Evolutionary conservation across 1,140 invertebrate species (phyloP), one percentile per base, ranked within the genome.

Genomic region (Oscheius sp.): DNA sequence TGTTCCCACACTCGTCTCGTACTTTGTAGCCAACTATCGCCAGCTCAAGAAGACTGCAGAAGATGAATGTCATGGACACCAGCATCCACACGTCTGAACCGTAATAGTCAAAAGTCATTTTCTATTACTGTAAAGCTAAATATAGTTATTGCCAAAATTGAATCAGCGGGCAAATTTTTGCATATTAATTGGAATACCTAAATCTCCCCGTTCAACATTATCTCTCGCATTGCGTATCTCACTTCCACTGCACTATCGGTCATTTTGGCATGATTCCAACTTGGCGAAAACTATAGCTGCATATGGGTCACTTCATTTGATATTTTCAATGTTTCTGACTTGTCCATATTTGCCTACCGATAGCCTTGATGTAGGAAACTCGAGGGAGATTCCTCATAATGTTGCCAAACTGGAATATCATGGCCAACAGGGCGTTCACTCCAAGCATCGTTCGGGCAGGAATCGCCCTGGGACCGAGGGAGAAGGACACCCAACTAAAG

Each of bases 371-470:
- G 68, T 78, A 81, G 2, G 79, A 81, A 65, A 81, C 79, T 58
- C 79, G 72, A 10, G 79, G 79, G 10, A 81, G 58, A 66, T 81
- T 80, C 34, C 78, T 73, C 82, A 83, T 82, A 58, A 83, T 84
- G 52, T 84, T 83, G 31, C 82, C 82, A 59, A 83, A 83, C 68
- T 81, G 79, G 32, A 83, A 83, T 10, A 84, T 80, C 65, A 83
- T 84, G 2, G 82, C 82, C 34, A 80, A 38, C 23, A 80, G 68
- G 36, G 66, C 75, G 49, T 83, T 82, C 3, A 83, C 82, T 7
- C 83, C 83, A 4, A 83, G 74, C 83, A 84, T 83, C 13, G 82
- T 83, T 36, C 82, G 59, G 2, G 82, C 82, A 4, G 82, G 82
- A 38, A 83, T 84, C 10, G 82, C 82, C 45, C 73, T 77, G 1